These are phyloP conservation scores for Carduelis carduelis DNA, from an alignment of 2,797 vertebrate genomes.

Conservation along the genomic window DNA sequence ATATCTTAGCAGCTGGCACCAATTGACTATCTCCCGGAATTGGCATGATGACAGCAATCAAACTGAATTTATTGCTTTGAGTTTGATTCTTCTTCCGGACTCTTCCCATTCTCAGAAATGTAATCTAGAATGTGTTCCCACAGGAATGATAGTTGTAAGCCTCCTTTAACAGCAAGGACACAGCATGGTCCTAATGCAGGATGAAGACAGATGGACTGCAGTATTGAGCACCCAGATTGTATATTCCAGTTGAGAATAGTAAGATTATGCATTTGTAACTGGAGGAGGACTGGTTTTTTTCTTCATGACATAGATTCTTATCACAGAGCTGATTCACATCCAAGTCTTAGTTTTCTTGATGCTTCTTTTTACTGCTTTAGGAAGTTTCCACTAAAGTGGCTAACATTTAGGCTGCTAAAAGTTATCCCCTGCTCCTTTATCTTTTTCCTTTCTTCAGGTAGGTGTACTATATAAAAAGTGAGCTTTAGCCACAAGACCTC, in stretches of 20 bases:
- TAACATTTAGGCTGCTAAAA: not conserved
- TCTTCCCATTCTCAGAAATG: constrained; percentile 60
- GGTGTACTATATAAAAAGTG: not conserved
- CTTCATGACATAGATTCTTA: not conserved
- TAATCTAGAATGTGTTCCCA: constrained; percentile 26
- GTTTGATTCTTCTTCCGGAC: constrained; percentile 52
- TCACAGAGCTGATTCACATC: not conserved
- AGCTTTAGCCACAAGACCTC: not conserved
- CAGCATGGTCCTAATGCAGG: not conserved
- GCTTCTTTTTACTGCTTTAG: not conserved
- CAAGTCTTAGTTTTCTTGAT: not conserved
- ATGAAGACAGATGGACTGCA: not conserved
- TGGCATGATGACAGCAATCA: constrained; percentile 65
- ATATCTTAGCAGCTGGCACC: constrained; percentile 55
- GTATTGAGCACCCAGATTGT: not conserved
- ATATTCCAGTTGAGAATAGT: not conserved
- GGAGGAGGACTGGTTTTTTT: not conserved
- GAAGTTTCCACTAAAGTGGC: not conserved
- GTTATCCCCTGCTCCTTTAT: rapidly evolving
- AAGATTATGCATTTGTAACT: not conserved
- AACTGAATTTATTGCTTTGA: constrained; percentile 55
- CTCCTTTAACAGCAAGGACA: not conserved
- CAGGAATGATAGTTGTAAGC: not conserved
- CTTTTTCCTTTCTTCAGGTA: not conserved
- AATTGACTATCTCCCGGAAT: constrained; percentile 43